Percentiles rank a stretch among this genome's conserved stretches.
Evolutionary conservation across 1,140 invertebrate genomes (phyloP).

Genomic region (Sitodiplosis mosellana): DNA sequence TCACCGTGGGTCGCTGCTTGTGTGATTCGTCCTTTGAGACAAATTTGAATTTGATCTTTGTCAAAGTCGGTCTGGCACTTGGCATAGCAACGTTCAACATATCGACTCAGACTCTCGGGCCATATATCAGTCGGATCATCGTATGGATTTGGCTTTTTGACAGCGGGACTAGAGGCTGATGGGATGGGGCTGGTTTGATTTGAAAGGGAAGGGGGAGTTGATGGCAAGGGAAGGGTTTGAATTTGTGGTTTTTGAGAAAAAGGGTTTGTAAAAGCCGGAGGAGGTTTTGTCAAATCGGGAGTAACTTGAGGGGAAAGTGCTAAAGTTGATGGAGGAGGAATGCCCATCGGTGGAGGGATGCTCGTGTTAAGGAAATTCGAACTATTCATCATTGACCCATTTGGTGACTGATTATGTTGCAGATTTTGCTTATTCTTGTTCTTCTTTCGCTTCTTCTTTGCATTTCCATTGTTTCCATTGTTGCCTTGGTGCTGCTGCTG

Average conservation of each 20-base stretch:
- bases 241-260: constrained; percentile 11
- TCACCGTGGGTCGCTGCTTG: constrained; percentile 68
- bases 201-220: not conserved
- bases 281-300: constrained; percentile 7
- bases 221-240: constrained; percentile 9
- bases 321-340: not conserved
- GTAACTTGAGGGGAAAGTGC: constrained; percentile 6
- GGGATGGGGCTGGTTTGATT: constrained; percentile 3
- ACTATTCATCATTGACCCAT: constrained; percentile 1
- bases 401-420: no score
- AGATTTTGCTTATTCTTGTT: constrained; percentile 14
- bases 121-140: constrained; percentile 39
- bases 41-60: constrained; percentile 84
- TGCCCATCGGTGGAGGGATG: no score
- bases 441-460: constrained; percentile 43
- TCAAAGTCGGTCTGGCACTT: constrained; percentile 73
- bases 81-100: constrained; percentile 78
- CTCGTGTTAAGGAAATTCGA: constrained; percentile 8
- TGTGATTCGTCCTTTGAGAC: constrained; percentile 83
- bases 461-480: constrained; percentile 53
- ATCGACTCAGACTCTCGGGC: constrained; percentile 60
- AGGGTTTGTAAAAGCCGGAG: constrained; percentile 9
- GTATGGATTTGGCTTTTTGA: constrained; percentile 18
- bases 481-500: constrained; percentile 21
- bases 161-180: constrained; percentile 6